These are phyloP conservation scores for Melanotaenia pygmaea DNA, from an alignment of 2,797 vertebrate genomes.

Conservation along the genomic window DNA sequence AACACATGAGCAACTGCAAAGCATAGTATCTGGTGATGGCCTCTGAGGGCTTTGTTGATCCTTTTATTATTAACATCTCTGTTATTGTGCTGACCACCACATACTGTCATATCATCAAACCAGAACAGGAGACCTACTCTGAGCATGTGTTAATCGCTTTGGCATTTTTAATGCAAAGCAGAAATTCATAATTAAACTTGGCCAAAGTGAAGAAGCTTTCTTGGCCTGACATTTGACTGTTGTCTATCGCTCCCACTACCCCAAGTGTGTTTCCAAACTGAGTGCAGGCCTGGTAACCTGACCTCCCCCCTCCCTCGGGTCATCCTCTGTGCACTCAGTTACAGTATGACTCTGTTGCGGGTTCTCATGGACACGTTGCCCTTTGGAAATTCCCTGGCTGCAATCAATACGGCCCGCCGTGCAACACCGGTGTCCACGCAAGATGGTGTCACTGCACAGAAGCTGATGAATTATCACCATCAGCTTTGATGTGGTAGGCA, in stretches of 20 bases:
- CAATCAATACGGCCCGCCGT: constrained; percentile 22
- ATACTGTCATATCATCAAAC: constrained; percentile 38
- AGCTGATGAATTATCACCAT: constrained; percentile 45
- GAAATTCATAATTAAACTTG: constrained; percentile 27
- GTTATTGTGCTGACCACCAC: constrained; percentile 29
- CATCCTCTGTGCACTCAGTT: constrained; percentile 29
- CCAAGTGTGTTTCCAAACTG: constrained; percentile 54
- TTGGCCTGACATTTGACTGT: constrained; percentile 44
- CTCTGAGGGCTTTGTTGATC: constrained; percentile 21
- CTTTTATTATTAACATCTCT: constrained; percentile 33
- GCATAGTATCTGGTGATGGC: constrained; percentile 10
- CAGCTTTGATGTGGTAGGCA: constrained; percentile 55
- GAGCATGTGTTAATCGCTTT: constrained; percentile 20
- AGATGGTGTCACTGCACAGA: constrained; percentile 37
- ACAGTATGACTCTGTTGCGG: constrained; percentile 42
- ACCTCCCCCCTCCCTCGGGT: constrained; percentile 18
- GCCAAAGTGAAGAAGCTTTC: constrained; percentile 15
- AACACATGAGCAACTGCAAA: constrained; percentile 16
- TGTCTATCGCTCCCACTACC: constrained; percentile 3
- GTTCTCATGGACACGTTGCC: constrained; percentile 69
- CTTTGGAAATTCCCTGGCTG: constrained; percentile 70
- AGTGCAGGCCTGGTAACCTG: constrained; percentile 63
- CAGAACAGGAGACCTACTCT: background rate
- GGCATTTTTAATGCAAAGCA: constrained; percentile 16
- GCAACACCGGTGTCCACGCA: constrained; percentile 30